Conservation (phyloP, 2,797 vertebrate genomes). For the Propithecus perrieri region DNA sequence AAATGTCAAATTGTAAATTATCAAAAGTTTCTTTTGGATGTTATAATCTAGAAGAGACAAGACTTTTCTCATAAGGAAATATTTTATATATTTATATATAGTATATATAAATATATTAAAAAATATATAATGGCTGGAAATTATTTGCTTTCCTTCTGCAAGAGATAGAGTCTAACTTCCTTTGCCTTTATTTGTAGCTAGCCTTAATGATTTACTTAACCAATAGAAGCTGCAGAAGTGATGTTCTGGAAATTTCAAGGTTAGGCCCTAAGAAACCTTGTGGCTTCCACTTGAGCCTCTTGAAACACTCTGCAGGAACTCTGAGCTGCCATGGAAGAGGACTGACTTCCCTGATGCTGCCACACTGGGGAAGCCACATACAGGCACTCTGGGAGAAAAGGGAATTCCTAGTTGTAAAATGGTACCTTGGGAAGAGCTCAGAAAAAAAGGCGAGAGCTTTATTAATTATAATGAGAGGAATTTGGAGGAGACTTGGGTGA, state of each 20-base stretch:
- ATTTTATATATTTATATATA: neutral
- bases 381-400: neutral
- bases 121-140: neutral
- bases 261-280: neutral
- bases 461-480: neutral
- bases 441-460: neutral
- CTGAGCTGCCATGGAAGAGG: neutral
- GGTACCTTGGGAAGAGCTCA: neutral
- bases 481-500: neutral
- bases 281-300: neutral
- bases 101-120: neutral
- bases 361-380: neutral
- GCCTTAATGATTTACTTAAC: conserved; percentile 18
- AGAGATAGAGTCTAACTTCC: neutral
- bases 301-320: neutral
- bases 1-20: neutral
- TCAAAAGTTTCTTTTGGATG: neutral
- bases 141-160: neutral
- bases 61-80: neutral
- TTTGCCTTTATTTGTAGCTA: neutral
- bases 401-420: neutral
- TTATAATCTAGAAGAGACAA: neutral
- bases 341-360: too few species aligned
- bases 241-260: neutral
- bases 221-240: neutral